phyloP scores from a whole-genome alignment of 2,113 vertebrate species.

The Cyrtonyx montezumae region DNA sequence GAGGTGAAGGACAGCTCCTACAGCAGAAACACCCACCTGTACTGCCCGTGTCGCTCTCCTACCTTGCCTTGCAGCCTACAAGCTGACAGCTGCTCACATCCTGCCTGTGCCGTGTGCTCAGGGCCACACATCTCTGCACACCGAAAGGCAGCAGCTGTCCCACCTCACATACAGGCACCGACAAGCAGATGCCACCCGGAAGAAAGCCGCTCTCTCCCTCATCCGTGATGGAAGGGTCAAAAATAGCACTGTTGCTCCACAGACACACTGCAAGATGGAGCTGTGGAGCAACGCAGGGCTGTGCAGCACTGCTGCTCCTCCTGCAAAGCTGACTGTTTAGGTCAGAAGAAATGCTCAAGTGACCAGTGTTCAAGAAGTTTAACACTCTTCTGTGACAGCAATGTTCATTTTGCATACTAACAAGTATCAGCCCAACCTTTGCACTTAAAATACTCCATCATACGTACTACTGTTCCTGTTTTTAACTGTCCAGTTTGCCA shows the following conservation, averaged over 20 bases:
- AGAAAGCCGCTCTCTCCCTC: neutral
- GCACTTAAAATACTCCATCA: neutral
- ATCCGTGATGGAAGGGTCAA: rapidly evolving
- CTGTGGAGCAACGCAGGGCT: neutral
- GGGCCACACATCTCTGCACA: rapidly evolving
- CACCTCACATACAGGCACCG: rapidly evolving
- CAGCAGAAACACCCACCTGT: neutral
- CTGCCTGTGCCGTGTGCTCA: rapidly evolving
- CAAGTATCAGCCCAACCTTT: neutral
- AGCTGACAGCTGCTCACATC: neutral
- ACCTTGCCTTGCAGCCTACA: neutral
- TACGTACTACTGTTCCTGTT: rapidly evolving
- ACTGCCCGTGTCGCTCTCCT: neutral
- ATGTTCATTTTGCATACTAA: neutral
- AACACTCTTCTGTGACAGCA: neutral
- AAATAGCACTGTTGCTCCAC: rapidly evolving
- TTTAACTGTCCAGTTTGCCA: neutral
- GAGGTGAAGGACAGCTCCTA: neutral
- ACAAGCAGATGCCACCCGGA: rapidly evolving
- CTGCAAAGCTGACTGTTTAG: rapidly evolving
- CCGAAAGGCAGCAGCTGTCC: rapidly evolving
- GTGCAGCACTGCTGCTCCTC: rapidly evolving
- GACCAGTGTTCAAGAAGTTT: neutral
- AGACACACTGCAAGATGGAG: neutral
- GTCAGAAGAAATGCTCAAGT: neutral